Percentiles rank a stretch among this genome's conserved stretches.
Conservation (phyloP, 2,888 invertebrate species). For the Merodon equestris region DNA sequence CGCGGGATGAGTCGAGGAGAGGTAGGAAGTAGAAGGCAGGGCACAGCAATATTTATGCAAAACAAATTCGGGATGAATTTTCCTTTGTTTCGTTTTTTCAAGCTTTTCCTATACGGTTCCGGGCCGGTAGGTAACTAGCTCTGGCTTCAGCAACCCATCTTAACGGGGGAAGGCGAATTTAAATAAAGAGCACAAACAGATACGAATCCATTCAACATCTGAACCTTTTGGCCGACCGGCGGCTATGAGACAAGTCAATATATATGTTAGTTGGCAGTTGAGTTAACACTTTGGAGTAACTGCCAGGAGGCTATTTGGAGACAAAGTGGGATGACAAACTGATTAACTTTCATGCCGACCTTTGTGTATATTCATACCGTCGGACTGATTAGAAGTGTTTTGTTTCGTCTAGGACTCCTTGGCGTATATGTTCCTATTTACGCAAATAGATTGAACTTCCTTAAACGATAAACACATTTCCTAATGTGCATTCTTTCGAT, state of each 20-base stretch:
- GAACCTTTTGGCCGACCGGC: slow-evolving; percentile 14
- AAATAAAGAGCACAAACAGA: slow-evolving; percentile 54
- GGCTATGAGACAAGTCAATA: background rate
- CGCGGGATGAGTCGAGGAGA: background rate
- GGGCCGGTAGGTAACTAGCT: too few species aligned
- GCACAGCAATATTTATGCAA: slow-evolving; percentile 51
- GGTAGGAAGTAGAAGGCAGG: slow-evolving; percentile 8
- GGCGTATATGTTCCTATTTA: background rate
- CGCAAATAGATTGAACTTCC: too few species aligned
- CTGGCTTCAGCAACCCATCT: too few species aligned
- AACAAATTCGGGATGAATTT: slow-evolving; percentile 47
- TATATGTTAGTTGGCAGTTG: background rate
- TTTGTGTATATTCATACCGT: background rate
- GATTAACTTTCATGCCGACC: slow-evolving; percentile 43
- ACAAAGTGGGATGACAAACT: slow-evolving; percentile 42
- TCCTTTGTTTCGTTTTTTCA: slow-evolving; percentile 12
- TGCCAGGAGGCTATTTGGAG: slow-evolving; percentile 6
- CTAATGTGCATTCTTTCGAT: too few species aligned
- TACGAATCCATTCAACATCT: slow-evolving; percentile 53
- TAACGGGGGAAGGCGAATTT: slow-evolving; percentile 35
- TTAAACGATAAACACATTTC: too few species aligned
- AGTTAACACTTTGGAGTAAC: slow-evolving; percentile 27
- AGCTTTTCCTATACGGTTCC: too few species aligned
- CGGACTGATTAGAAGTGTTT: background rate
- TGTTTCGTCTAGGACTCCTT: background rate